Percentiles rank a stretch among this genome's conserved stretches.
These are phyloP conservation scores for Heliconius ethilla DNA, from an alignment of 2,888 invertebrate genomes.

Conservation along the genomic window DNA sequence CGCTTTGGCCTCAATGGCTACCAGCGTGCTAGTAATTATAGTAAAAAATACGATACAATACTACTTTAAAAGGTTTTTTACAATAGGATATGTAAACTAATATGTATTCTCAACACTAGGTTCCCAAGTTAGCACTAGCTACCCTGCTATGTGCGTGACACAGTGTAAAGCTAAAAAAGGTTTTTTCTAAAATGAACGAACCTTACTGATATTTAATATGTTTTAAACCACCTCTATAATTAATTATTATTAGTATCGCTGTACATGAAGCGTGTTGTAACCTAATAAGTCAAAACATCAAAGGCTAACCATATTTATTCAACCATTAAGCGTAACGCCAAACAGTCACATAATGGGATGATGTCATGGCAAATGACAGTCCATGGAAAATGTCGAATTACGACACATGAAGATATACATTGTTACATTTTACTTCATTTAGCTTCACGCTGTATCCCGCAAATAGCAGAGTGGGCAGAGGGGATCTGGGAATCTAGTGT, in stretches of 20 bases:
- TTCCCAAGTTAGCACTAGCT: too few relatives aligned
- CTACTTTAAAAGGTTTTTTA: not conserved
- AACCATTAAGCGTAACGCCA: conserved; percentile 31
- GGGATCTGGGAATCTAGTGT: too few relatives aligned
- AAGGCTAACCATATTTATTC: conserved; percentile 29
- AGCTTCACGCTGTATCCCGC: too few relatives aligned
- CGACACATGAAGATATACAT: not conserved
- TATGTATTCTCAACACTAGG: not conserved
- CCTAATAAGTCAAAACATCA: conserved; percentile 25
- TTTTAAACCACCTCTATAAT: conserved; percentile 1
- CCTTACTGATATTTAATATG: not conserved
- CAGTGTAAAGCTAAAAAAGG: too few relatives aligned
- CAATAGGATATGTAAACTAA: not conserved
- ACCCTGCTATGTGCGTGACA: too few relatives aligned
- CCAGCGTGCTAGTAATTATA: too few relatives aligned
- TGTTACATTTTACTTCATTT: not conserved
- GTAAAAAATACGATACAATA: not conserved
- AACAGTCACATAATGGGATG: conserved; percentile 32
- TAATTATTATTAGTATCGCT: not conserved
- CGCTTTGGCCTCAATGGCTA: too few relatives aligned
- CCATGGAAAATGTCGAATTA: conserved; percentile 23
- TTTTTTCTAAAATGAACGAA: not conserved
- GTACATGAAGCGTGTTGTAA: conserved; percentile 10
- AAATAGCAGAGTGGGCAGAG: too few relatives aligned
- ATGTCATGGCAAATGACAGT: conserved; percentile 27